A percentile compares a stretch with the other conserved stretches of the same genome.
Conservation (phyloP, 1,140 invertebrate species). For the Drosophila sp. region DNA sequence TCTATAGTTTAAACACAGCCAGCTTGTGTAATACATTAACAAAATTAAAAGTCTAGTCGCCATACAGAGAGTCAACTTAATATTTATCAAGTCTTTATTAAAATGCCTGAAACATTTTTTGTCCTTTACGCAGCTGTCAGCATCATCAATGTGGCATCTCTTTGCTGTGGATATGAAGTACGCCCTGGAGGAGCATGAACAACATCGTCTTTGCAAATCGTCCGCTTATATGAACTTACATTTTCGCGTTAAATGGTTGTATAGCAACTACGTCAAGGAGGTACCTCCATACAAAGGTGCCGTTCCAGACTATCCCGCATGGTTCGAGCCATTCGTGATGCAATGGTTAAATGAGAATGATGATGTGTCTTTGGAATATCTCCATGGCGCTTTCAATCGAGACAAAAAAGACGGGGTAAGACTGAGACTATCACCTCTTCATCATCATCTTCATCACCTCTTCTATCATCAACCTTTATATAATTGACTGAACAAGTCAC, state of each 20-base stretch:
- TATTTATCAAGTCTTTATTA: not conserved
- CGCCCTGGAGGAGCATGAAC: constrained; percentile 98
- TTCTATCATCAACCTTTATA: too few relatives aligned
- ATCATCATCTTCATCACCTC: too few relatives aligned
- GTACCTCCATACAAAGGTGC: constrained; percentile 97
- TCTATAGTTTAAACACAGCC: too few relatives aligned
- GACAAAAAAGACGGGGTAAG: constrained; percentile 99
- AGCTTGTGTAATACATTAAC: too few relatives aligned
- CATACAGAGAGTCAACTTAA: not conserved
- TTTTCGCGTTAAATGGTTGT: constrained; percentile 98
- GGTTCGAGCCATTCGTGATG: constrained; percentile 99
- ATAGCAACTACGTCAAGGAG: constrained; percentile 99
- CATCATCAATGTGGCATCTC: constrained; percentile 97
- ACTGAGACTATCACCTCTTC: constrained; percentile 19
- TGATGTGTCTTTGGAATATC: constrained; percentile 98
- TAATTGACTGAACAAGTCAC: not conserved
- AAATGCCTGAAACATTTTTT: not conserved
- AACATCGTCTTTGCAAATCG: constrained; percentile 97
- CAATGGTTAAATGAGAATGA: constrained; percentile 99
- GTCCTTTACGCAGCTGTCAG: constrained; percentile 89
- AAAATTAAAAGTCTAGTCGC: too few relatives aligned
- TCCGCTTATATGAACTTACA: constrained; percentile 99
- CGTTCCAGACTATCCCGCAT: constrained; percentile 98
- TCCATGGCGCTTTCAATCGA: constrained; percentile 98
- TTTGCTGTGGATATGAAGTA: constrained; percentile 99